Evolutionary conservation across 2,888 invertebrate species (phyloP), one percentile per base, ranked within the genome.

Genomic region (Seira sanloemensis): DNA sequence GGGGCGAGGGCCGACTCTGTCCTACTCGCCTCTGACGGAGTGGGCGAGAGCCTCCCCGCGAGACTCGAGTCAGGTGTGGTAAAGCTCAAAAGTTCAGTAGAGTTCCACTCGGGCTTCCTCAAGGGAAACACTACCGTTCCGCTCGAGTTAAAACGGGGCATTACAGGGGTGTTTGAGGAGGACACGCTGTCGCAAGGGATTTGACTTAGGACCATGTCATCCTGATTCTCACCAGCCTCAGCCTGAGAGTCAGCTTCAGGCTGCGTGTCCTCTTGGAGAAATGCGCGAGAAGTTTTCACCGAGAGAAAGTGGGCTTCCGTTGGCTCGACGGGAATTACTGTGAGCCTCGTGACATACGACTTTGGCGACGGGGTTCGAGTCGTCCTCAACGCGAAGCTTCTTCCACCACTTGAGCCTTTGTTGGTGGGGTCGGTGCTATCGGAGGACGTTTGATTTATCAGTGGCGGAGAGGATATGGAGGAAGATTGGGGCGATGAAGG

Each of bases 1-100:
- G 86, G 86, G 62, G 84, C 83, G 1, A 88, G 73, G 19, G 89
- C 88, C 4, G 88, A 88, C 74, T 89, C 89, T 1, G 89, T 89
- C 76, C 88, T 73, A 7, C 87, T 87, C 0, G 85, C 78, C 73
- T 89, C 89, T 4, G 87, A 87, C 1, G 87, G 87, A 9, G 86
- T 78, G 24, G 89, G 89, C 37, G 89, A 89, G 21, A 82, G 54
- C 19, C 86, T 79, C n/a, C 85, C 86, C 9, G 75, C 86, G 0
- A 85, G 58, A 62, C 79, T 85, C 12, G 83, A 84, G 26, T 84
- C 86, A 65, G 84, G 77, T 72, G 86, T 82, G n/a, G 87, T 76
- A 1, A 80, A 66, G 12, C 73, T 78, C n/a, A 86, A 86, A 19
- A 85, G 78, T 25, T 87, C 87, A 18, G 81, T 67, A 18, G 87